Conservation (phyloP, 2,888 invertebrate species). For the Drosophila limbata region DNA sequence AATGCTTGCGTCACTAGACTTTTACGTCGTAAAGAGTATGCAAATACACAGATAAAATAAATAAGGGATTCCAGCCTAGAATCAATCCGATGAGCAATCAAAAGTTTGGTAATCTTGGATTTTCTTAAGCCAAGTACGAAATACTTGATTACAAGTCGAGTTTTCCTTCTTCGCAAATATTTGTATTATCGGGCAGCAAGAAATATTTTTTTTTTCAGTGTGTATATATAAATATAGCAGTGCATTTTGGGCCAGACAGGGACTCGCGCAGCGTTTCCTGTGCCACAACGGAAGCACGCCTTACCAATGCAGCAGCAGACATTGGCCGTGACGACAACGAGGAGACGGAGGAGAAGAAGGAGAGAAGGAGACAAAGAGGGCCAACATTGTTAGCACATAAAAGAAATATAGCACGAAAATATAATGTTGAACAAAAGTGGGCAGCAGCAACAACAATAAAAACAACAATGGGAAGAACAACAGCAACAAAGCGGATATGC, state of each 20-base stretch:
- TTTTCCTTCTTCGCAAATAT: too few relatives aligned
- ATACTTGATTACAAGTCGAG: too few relatives aligned
- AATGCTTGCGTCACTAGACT: too few relatives aligned
- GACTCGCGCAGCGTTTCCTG: constrained; percentile 37
- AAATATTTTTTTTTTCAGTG: too few relatives aligned
- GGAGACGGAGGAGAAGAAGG: background rate
- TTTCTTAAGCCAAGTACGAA: too few relatives aligned
- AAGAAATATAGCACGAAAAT: constrained; percentile 56
- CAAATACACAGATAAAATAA: too few relatives aligned
- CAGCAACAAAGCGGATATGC: constrained; percentile 59
- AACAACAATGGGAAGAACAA: constrained; percentile 28
- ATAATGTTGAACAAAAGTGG: constrained; percentile 44
- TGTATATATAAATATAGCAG: constrained; percentile 16
- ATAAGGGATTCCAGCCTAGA: too few relatives aligned
- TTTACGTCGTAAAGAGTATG: too few relatives aligned
- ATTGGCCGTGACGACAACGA: constrained; percentile 17
- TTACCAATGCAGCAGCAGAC: constrained; percentile 28
- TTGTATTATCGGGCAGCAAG: too few relatives aligned
- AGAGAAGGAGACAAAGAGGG: constrained; percentile 2
- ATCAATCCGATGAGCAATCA: too few relatives aligned
- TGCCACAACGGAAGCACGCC: constrained; percentile 30
- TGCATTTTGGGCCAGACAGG: constrained; percentile 54
- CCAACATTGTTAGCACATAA: constrained; percentile 56
- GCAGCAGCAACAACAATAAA: constrained; percentile 26
- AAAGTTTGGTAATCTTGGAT: too few relatives aligned